Evolutionary conservation across 2,797 vertebrate genomes (phyloP).

Genomic region (Anniella stebbinsi): DNA sequence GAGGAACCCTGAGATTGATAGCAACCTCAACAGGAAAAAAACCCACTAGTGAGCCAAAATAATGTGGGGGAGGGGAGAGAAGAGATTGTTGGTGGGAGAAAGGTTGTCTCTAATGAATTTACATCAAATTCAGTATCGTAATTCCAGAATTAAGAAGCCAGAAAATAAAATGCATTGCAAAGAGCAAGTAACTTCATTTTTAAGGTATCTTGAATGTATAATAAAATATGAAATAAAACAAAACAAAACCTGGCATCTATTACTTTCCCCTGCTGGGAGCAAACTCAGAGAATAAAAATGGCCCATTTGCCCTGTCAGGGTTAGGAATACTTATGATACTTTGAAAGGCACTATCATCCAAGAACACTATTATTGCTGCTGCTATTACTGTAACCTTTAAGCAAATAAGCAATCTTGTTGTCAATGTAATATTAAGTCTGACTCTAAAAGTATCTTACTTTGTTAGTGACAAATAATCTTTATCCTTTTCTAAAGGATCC

Average conservation of each 20-base stretch:
- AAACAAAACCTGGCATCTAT: background rate
- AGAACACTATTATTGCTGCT: background rate
- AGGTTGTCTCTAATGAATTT: background rate
- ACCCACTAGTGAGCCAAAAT: background rate
- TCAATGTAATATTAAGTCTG: background rate
- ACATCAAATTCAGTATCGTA: background rate
- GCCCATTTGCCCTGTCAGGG: background rate
- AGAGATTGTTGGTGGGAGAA: background rate
- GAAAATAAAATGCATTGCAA: background rate
- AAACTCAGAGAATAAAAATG: background rate
- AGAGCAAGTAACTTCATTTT: background rate
- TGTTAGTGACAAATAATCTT: background rate
- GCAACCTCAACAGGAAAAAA: background rate
- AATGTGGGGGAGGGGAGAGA: background rate
- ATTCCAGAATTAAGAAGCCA: background rate
- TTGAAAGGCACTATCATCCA: background rate
- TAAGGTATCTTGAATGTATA: background rate
- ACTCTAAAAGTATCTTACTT: background rate
- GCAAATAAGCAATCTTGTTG: background rate
- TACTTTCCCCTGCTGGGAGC: background rate
- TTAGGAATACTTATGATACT: background rate
- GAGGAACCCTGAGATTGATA: no score
- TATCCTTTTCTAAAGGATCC: constrained; percentile 6
- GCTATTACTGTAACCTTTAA: background rate
- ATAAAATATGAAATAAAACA: background rate